phyloP scores from a whole-genome alignment of 2,797 vertebrate species.

The Bovichtus variegatus region DNA sequence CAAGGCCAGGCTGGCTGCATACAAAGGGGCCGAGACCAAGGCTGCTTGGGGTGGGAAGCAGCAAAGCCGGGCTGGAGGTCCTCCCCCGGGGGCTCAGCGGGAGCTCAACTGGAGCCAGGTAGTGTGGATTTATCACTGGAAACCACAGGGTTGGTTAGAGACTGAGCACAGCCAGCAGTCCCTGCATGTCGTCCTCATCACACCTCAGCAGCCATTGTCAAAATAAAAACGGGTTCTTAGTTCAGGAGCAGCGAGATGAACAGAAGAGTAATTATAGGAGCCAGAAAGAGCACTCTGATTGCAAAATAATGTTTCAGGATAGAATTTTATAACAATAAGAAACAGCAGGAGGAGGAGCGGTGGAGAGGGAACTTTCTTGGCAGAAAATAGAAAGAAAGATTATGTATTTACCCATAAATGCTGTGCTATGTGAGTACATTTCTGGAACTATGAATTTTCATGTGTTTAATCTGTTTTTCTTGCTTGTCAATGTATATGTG shows the following conservation, averaged over 20 bases:
- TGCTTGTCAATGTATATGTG: not conserved
- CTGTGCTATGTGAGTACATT: not conserved
- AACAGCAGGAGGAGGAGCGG: constrained; percentile 29
- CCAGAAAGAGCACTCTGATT: constrained; percentile 68
- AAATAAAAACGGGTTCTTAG: constrained; percentile 70
- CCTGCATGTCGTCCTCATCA: constrained; percentile 38
- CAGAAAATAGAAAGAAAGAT: constrained; percentile 21
- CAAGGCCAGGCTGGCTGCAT: constrained; percentile 56
- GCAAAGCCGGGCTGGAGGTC: constrained; percentile 53
- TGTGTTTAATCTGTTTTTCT: not conserved
- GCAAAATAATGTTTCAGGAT: constrained; percentile 65
- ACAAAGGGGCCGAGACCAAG: constrained; percentile 40
- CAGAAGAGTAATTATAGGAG: constrained; percentile 74
- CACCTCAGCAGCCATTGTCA: constrained; percentile 63
- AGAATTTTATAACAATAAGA: constrained; percentile 53
- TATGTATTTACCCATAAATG: constrained; percentile 23
- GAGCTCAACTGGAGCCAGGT: constrained; percentile 67
- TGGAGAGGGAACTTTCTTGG: not conserved
- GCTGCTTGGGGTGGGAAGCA: constrained; percentile 42
- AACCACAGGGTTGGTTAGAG: constrained; percentile 66
- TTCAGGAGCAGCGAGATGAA: constrained; percentile 69
- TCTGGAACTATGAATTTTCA: constrained; percentile 4
- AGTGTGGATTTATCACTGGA: constrained; percentile 68
- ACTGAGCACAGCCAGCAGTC: constrained; percentile 58
- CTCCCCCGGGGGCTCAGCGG: constrained; percentile 51